Conservation (phyloP, 2,113 vertebrate genomes). For the Pogona vitticeps region DNA sequence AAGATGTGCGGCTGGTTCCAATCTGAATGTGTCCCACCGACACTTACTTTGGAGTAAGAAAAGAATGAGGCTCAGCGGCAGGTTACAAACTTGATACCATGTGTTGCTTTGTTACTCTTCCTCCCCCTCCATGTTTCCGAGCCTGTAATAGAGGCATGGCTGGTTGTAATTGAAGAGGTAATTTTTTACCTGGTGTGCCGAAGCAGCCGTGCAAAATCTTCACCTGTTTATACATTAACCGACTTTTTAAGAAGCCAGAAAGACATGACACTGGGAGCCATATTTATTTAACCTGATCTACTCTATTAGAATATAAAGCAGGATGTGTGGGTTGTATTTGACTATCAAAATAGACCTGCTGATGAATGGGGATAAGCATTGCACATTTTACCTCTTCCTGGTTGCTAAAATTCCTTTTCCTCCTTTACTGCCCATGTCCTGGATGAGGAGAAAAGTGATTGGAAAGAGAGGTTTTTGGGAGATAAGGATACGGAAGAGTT, state of each 20-base stretch:
- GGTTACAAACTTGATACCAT: background rate
- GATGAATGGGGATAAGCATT: background rate
- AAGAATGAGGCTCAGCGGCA: background rate
- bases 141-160: background rate
- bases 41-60: background rate
- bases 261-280: background rate
- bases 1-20: background rate
- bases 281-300: background rate
- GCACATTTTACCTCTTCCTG: background rate
- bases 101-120: background rate
- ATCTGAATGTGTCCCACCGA: background rate
- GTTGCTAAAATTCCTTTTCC: background rate
- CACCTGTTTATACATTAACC: background rate
- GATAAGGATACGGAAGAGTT: background rate
- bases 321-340: background rate
- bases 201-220: background rate
- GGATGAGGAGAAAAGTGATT: background rate
- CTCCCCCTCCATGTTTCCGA: background rate
- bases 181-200: background rate
- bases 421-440: background rate
- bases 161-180: background rate
- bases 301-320: background rate
- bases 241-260: background rate
- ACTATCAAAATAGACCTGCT: too few species aligned
- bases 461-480: too few species aligned